Base-by-base conservation (phyloP, 2,888 invertebrate genomes). In the Microctonus hyperodae region DNA sequence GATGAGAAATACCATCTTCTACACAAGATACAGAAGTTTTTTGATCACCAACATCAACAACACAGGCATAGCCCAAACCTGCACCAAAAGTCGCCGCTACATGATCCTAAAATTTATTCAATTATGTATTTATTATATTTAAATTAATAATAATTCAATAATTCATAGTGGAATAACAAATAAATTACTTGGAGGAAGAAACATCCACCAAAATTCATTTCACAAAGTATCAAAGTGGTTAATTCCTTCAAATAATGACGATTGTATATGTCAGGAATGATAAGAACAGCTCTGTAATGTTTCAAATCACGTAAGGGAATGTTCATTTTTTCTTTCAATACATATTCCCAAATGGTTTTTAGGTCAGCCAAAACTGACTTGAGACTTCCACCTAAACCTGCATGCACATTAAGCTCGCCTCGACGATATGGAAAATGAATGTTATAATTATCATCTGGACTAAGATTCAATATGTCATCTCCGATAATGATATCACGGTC, bases 11-110 rank as follows among this genome's bases (percentile, higher is more conserved):
- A 0, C 96, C 97, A 86, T 97, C 97, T 86, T 97, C 97, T 0
- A 97, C 96, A 85, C 97, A 98, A 1, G 96, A 96, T 22, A 98
- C 92, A 0, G 96, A 95, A 0, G 95, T 96, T 86, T 97, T 97
- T 82, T 97, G 95, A 80, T 97, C 97, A 0, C 97, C 97, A 61
- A 97, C 91, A 82, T 97, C 97, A 0, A 98, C 93, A 0, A 97
- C 96, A 85, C 97, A 97, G 0, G 96, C 97, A 78, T 92, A 93
- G 57, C 91, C 90, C 16, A 94, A 84, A 11, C 94, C 94, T 20
- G 93, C 91, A 3, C 94, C 94, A 85, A 94, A 94, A 11, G 93
- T 92, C 7, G 94, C 92, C 55, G 93, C 92, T 1, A 94, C 94
- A 77, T 94, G 93, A 84, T 94, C 94, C 90, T 92, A 81, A 37